These are phyloP conservation scores for Odontocolon sp. DNA, from an alignment of 2,888 invertebrate genomes.

Conservation along the genomic window DNA sequence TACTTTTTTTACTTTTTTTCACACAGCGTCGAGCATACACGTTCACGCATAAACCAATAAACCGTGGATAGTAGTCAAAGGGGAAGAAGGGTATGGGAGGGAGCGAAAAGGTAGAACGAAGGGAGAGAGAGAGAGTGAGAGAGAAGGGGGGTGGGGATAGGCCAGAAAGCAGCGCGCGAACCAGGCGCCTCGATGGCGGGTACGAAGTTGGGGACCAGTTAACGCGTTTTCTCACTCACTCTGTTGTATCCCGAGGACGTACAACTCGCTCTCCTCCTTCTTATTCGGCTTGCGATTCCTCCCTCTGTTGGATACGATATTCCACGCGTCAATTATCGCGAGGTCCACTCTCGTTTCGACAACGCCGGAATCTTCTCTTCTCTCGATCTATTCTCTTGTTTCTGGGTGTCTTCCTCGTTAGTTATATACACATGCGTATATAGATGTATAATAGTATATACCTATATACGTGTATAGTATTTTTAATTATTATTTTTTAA, in stretches of 20 bases:
- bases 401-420: no score
- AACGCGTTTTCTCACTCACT: slow-evolving; percentile 8
- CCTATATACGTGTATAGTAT: no score
- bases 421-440: no score
- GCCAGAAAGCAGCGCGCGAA: slow-evolving; percentile 52
- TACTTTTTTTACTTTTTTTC: not conserved
- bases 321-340: slow-evolving; percentile 59
- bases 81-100: slow-evolving; percentile 20
- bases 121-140: not conserved
- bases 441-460: no score
- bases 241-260: not conserved
- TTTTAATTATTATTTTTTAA: no score
- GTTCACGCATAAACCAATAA: slow-evolving; percentile 46
- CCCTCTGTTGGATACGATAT: slow-evolving; percentile 30
- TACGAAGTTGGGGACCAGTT: slow-evolving; percentile 21
- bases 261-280: slow-evolving; percentile 27
- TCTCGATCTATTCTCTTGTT: not conserved
- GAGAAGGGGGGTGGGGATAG: slow-evolving; percentile 3
- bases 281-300: slow-evolving; percentile 23
- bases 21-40: slow-evolving; percentile 20
- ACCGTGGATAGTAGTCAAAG: slow-evolving; percentile 41
- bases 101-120: not conserved
- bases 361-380: slow-evolving; percentile 38
- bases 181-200: slow-evolving; percentile 62
- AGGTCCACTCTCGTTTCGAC: slow-evolving; percentile 34